Percentiles rank a stretch among this genome's conserved stretches.
Evolutionary conservation across 2,113 vertebrate genomes (phyloP).

Genomic region (Pterocles burchelli): DNA sequence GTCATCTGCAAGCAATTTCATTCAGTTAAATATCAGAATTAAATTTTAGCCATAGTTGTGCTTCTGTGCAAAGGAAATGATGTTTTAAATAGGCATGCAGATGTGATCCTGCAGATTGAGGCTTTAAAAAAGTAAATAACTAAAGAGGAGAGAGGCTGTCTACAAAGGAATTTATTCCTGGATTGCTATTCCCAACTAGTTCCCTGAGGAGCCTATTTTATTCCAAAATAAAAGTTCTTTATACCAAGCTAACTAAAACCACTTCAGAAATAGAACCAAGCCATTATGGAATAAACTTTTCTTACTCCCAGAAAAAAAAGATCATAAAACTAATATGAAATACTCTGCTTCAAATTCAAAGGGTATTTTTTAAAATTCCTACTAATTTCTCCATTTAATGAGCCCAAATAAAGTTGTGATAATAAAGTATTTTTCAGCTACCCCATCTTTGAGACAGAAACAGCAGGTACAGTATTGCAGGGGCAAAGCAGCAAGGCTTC

Average conservation of each 20-base stretch:
- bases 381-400: background rate
- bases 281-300: background rate
- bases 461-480: background rate
- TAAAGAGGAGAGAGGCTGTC: background rate
- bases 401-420: background rate
- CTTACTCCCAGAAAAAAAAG: background rate
- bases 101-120: constrained; percentile 59
- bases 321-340: background rate
- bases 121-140: constrained; percentile 11
- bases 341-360: background rate
- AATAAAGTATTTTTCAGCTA: background rate
- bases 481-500: background rate
- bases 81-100: constrained; percentile 75
- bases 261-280: background rate
- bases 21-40: constrained; percentile 80
- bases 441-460: background rate
- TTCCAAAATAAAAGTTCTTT: background rate
- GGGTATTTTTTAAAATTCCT: background rate
- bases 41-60: constrained; percentile 72
- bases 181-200: background rate
- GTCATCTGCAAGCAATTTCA: constrained; percentile 80
- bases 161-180: background rate
- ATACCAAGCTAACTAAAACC: background rate
- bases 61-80: constrained; percentile 79
- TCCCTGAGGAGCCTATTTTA: background rate